Evolutionary conservation across 2,888 invertebrate species (phyloP).

Genomic region (Drosophila histrio): DNA sequence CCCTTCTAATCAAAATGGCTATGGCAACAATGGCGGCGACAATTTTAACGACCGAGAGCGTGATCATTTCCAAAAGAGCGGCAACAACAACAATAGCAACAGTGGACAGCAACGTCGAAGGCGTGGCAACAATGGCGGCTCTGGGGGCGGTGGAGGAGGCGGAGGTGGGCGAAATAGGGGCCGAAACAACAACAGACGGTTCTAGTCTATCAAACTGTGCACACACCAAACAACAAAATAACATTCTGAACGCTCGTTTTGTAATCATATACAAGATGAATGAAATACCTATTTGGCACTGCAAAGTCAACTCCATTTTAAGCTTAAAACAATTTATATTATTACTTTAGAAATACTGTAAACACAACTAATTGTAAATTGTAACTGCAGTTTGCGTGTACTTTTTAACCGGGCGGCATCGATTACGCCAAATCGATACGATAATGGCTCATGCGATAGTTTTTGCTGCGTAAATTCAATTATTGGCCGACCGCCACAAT

Average conservation of each 20-base stretch:
- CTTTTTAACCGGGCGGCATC: conserved; percentile 6
- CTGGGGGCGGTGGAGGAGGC: conserved; percentile 46
- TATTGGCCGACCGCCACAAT: conserved; percentile 23
- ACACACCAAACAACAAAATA: conserved; percentile 15
- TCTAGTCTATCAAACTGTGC: conserved; percentile 47
- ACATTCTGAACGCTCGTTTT: conserved; percentile 42
- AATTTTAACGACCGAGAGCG: conserved; percentile 36
- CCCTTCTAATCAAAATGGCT: conserved; percentile 37
- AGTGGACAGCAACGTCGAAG: conserved; percentile 62
- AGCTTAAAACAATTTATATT: conserved; percentile 41
- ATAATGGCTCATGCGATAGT: background rate
- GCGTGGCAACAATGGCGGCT: conserved; percentile 61
- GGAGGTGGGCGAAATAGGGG: conserved; percentile 54
- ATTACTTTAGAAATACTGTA: conserved; percentile 28
- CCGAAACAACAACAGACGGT: conserved; percentile 78
- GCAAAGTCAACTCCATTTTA: conserved; percentile 20
- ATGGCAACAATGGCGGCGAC: conserved; percentile 45
- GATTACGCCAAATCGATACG: conserved; percentile 18
- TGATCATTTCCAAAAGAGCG: conserved; percentile 39
- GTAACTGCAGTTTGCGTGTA: conserved; percentile 7
- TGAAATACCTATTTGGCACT: conserved; percentile 20
- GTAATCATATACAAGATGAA: conserved; percentile 23
- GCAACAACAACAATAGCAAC: conserved; percentile 40
- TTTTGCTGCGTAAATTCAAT: background rate
- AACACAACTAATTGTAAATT: conserved; percentile 30